Base-by-base conservation (phyloP, 1,140 invertebrate species). In the Brachionus sp. region DNA sequence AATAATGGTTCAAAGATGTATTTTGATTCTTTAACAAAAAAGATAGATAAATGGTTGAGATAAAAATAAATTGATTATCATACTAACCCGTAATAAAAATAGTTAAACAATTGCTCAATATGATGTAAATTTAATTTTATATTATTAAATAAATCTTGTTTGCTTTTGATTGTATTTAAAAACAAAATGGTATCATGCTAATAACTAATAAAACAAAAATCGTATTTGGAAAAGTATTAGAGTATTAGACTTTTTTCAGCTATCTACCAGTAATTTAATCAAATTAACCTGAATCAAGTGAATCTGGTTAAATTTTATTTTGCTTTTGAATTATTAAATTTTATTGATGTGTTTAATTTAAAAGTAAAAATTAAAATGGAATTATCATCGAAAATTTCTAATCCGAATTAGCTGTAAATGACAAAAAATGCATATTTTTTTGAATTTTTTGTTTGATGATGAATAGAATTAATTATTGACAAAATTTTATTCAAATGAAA, bases 401-500 rank as follows among this genome's bases (percentile, higher is more conserved):
- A 57, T 57, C 16, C 5, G 16, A 57, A 57, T 57, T 57, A 9
- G 50, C 50, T 57, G 50, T 57, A 9, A 19, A 5, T 57, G 50
- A 57, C 50, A 57, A 19, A 16, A 57, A 23, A 19, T 57, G 50
- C n/a, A 57, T 57, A 57, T 57, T 16, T 57, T 7, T 57, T 57
- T 57, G 50, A 57, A 57, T 57, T 57, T 57, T 19, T 57, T n/a
- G n/a, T 57, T 57, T 29, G 29, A 29, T 29, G 29, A 29, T 29
- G 50, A 57, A 57, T 57, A 57, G 50, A 57, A 57, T 57, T 57
- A 57, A 57, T 57, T 57, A 57, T 57, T 57, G 19, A 57, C 19
- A 19, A 57, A 57, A 57, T 19, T 70, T 70, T 37, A 46, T 46
- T 46, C 16, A 75, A 75, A 75, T 46, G 7, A 70, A 70, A 70